Evolutionary conservation across 1,140 invertebrate genomes (phyloP).

Genomic region (Trachymyrmex septentrionalis): DNA sequence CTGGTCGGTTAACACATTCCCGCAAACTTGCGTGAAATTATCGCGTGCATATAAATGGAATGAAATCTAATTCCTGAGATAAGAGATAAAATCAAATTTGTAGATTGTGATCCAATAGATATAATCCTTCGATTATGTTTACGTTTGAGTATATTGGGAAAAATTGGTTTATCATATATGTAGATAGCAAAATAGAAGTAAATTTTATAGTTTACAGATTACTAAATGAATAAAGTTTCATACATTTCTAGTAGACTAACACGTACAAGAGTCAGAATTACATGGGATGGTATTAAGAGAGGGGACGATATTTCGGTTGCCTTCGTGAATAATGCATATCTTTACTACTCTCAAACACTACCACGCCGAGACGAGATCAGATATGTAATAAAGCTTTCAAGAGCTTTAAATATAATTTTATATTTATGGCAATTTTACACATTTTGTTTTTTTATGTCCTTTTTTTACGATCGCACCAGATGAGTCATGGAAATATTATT

Average conservation of each 20-base stretch:
- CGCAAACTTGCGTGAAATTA: conserved; percentile 20
- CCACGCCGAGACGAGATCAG: conserved; percentile 33
- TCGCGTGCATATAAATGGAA: background rate
- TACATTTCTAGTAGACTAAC: conserved; percentile 40
- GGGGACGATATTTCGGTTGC: conserved; percentile 36
- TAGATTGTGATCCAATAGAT: background rate
- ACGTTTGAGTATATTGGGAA: background rate
- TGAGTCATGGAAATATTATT: conserved; percentile 10
- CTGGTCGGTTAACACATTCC: conserved; percentile 16
- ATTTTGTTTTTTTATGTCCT: conserved; percentile 12
- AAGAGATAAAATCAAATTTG: background rate
- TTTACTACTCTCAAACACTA: conserved; percentile 42
- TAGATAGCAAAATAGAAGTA: background rate
- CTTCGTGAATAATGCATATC: conserved; percentile 55
- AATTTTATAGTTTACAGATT: conserved; percentile 30
- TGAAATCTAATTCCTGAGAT: background rate
- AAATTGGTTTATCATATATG: background rate
- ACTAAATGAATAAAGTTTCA: conserved; percentile 43
- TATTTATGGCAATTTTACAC: conserved; percentile 43
- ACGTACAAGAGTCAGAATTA: conserved; percentile 51
- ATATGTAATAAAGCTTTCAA: conserved; percentile 53
- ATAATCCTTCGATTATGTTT: background rate
- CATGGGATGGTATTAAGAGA: conserved; percentile 50
- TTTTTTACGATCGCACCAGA: background rate
- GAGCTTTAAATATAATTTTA: conserved; percentile 49